These are phyloP conservation scores for Aptenodytes patagonicus DNA, from an alignment of 2,113 vertebrate genomes.

Conservation along the genomic window DNA sequence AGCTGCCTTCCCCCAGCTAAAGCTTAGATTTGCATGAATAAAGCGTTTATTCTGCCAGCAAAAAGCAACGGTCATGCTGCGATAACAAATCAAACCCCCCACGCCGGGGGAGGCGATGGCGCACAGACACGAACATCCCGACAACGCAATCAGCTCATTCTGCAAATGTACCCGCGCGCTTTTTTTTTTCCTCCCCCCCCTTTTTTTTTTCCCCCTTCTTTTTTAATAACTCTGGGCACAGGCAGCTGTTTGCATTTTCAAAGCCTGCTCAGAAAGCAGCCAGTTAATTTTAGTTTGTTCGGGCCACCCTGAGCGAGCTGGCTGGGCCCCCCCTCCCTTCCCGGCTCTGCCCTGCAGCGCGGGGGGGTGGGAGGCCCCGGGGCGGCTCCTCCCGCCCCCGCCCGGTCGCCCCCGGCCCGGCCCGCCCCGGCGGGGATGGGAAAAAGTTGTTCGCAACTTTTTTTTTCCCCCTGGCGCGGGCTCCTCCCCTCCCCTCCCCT, in stretches of 20 bases:
- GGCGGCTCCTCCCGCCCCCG: background rate
- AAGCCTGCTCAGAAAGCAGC: constrained; percentile 11
- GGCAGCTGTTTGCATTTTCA: constrained; percentile 18
- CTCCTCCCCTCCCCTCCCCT: no score
- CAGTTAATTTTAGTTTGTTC: constrained; percentile 16
- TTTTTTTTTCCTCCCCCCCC: no score
- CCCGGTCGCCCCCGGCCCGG: background rate
- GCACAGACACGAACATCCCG: background rate
- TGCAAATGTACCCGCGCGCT: background rate
- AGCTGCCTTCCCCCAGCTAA: background rate
- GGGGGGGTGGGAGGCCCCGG: background rate
- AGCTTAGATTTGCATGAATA: background rate
- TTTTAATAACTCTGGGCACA: constrained; percentile 21
- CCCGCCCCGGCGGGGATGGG: no score
- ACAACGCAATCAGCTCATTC: background rate
- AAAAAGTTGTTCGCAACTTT: no score
- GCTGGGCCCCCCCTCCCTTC: background rate
- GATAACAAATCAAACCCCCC: constrained; percentile 13
- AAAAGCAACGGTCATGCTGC: background rate
- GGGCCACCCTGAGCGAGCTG: constrained; percentile 19
- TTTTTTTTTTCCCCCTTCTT: background rate
- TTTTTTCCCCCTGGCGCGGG: no score
- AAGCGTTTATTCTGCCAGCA: background rate
- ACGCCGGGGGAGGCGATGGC: background rate
- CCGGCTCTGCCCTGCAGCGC: background rate